Evolutionary conservation across 2,113 vertebrate genomes (phyloP).

Genomic region (Thryonomys swinderianus): DNA sequence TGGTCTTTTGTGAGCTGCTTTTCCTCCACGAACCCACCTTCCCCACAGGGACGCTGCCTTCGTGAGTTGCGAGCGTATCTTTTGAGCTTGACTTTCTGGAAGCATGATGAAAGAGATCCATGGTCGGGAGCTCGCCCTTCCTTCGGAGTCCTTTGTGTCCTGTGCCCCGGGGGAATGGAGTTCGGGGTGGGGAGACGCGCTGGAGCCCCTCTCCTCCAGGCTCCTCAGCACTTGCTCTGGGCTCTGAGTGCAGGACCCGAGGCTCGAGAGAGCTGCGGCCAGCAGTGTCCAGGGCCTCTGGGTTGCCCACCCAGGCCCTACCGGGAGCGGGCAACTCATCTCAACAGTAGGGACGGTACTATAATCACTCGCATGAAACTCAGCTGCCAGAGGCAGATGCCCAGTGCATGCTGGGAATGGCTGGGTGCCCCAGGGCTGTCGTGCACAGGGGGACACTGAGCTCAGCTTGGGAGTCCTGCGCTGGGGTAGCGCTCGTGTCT

Average conservation of each 20-base stretch:
- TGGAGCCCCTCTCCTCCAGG: not conserved
- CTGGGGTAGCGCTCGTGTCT: not conserved
- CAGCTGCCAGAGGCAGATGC: not conserved
- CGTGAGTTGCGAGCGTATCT: not conserved
- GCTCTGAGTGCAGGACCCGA: not conserved
- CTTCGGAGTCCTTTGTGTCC: not conserved
- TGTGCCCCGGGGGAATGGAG: not conserved
- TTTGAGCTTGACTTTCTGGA: conserved; percentile 15
- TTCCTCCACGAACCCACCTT: not conserved
- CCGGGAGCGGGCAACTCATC: not conserved
- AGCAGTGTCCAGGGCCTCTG: conserved; percentile 19
- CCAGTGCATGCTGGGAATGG: not conserved
- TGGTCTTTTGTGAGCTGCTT: not conserved
- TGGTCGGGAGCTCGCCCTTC: not conserved
- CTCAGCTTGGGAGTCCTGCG: not conserved
- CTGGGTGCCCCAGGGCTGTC: not conserved
- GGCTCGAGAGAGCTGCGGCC: not conserved
- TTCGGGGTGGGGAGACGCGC: not conserved
- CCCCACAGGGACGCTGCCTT: not conserved
- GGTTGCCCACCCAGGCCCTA: not conserved
- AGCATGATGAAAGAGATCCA: not conserved
- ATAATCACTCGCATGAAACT: not conserved
- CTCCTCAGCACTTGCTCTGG: conserved; percentile 24
- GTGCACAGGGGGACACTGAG: too few relatives aligned
- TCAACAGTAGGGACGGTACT: not conserved